These are phyloP conservation scores for Turnix velox DNA, from an alignment of 2,113 vertebrate species.

Conservation along the genomic window DNA sequence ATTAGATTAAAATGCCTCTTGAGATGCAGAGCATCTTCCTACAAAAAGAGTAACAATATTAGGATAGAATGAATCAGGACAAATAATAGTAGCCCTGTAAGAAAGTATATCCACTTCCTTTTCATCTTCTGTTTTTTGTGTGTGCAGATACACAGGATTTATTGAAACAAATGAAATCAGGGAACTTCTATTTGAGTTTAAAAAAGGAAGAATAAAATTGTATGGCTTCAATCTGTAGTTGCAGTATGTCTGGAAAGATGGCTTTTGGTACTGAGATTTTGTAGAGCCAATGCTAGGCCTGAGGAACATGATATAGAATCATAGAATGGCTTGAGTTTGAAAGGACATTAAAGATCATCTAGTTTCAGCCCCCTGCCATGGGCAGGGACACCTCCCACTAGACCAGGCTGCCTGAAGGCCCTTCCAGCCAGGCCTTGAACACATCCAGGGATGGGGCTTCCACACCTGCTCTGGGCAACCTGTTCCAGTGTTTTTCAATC, in stretches of 20 bases:
- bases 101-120: neutral
- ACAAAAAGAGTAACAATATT: neutral
- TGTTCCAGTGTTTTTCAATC: no score
- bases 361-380: no score
- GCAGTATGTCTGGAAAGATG: neutral
- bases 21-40: neutral
- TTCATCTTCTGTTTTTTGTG: neutral
- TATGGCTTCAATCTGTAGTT: neutral
- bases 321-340: no score
- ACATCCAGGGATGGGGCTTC: no score
- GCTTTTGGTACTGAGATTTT: neutral
- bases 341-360: no score
- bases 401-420: no score
- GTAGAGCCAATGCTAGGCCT: neutral
- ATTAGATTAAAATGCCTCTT: neutral
- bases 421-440: no score
- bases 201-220: neutral
- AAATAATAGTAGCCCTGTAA: neutral
- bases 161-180: neutral
- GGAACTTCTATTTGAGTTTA: neutral
- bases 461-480: no score
- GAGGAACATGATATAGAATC: neutral
- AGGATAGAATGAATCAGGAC: neutral
- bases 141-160: neutral
- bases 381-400: no score